These are phyloP conservation scores for Perizoma affinitatum DNA, from an alignment of 2,888 invertebrate genomes.

Conservation along the genomic window DNA sequence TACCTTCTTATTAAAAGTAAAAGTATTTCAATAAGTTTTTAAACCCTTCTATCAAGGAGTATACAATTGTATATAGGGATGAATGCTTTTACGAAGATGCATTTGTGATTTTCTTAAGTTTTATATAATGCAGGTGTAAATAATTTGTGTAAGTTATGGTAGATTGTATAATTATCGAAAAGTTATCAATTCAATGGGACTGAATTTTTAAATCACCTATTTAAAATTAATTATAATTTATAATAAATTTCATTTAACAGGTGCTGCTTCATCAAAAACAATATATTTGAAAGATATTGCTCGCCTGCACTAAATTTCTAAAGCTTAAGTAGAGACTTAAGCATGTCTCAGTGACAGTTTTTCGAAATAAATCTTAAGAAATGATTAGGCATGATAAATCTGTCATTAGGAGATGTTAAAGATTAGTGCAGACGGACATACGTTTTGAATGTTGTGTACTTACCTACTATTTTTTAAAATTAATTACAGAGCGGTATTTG, in stretches of 20 bases:
- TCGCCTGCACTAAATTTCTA: no score
- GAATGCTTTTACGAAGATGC: slow-evolving; percentile 67
- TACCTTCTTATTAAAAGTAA: slow-evolving; percentile 16
- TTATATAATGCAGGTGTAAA: slow-evolving; percentile 68
- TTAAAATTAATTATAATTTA: slow-evolving; percentile 30
- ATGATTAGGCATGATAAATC: no score
- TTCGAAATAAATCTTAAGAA: no score
- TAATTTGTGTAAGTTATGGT: slow-evolving; percentile 76
- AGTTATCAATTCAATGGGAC: slow-evolving; percentile 66
- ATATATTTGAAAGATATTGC: slow-evolving; percentile 3
- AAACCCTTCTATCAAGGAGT: slow-evolving; percentile 55
- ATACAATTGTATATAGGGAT: slow-evolving; percentile 64
- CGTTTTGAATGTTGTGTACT: slow-evolving; percentile 26
- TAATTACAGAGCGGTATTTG: background rate
- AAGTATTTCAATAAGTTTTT: slow-evolving; percentile 31
- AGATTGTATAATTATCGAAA: slow-evolving; percentile 60
- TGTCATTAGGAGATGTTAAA: no score
- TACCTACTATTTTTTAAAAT: background rate
- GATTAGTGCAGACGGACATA: background rate
- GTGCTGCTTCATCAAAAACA: slow-evolving; percentile 11
- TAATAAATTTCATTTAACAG: slow-evolving; percentile 13
- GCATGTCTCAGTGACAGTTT: no score
- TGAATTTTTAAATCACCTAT: slow-evolving; percentile 54
- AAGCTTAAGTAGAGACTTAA: no score
- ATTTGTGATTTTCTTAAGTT: slow-evolving; percentile 69